Percentiles rank a stretch among this genome's conserved stretches.
Conservation (phyloP, 2,797 vertebrate genomes). For the Pipistrellus nathusii region DNA sequence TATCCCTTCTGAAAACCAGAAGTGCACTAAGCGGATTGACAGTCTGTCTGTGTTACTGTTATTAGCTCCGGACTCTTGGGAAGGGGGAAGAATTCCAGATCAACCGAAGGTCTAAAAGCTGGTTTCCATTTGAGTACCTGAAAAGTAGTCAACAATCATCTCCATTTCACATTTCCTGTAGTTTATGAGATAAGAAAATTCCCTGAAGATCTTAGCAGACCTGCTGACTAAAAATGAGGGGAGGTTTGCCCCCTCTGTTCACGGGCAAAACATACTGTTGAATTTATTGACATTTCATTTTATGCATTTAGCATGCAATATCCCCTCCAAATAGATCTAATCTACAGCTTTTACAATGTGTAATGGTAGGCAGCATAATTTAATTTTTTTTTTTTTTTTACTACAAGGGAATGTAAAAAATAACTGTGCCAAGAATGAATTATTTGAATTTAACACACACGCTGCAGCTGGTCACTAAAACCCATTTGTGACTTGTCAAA, state of each 20-base stretch:
- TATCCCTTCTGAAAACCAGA: background rate
- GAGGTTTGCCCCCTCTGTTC: constrained; percentile 6
- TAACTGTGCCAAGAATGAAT: constrained; percentile 76
- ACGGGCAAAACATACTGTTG: constrained; percentile 24
- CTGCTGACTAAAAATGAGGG: constrained; percentile 44
- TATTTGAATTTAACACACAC: constrained; percentile 82
- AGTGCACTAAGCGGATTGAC: background rate
- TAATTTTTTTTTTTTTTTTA: constrained; percentile 17
- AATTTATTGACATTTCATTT: constrained; percentile 72
- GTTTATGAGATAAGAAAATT: constrained; percentile 69
- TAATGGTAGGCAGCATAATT: constrained; percentile 56
- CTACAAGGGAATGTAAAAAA: constrained; percentile 76
- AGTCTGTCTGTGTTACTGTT: constrained; percentile 10
- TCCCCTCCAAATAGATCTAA: constrained; percentile 63
- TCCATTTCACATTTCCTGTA: constrained; percentile 43
- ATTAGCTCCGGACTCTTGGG: background rate
- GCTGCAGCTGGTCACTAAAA: constrained; percentile 79
- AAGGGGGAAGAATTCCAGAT: background rate
- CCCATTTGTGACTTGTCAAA: constrained; percentile 82
- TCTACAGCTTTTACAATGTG: constrained; percentile 61
- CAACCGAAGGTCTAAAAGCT: background rate
- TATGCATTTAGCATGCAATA: constrained; percentile 70
- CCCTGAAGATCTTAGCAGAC: constrained; percentile 34
- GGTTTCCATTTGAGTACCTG: constrained; percentile 34
- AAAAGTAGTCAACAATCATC: constrained; percentile 38